Base-by-base conservation (phyloP, 2,888 invertebrate species). In the Oxystoma pomonae region DNA sequence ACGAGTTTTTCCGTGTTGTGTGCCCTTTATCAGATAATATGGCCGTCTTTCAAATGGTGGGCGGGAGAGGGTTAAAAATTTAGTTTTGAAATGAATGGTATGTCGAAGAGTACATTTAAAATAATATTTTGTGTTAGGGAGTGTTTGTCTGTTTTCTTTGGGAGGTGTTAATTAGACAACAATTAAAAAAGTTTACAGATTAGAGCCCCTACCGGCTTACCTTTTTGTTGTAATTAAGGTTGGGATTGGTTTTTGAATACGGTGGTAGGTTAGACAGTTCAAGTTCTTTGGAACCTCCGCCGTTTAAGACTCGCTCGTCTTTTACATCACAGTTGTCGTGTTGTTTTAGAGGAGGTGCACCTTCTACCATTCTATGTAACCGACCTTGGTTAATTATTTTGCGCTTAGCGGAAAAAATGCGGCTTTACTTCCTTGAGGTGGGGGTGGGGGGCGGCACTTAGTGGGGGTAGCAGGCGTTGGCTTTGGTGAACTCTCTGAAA, bases 291-390 rank as follows among this genome's bases (percentile, higher is more conserved):
- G 89, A 87, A 84, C 87, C 86, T 79, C 83, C 83, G 84, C 90
- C 91, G 88, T 90, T 92, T 79, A 85, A 80, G 83, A 87, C 87
- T 82, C 86, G 87, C 84, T 90, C 89, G 85, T 87, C 87, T 85
- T 90, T 92, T 90, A 91, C 91, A 91, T 92, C 90, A 90, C 90
- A 89, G 86, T 89, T 90, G 90, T 70, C 71, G 69, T 76, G 76
- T 71, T 88, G 87, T 86, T 89, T 90, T 82, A 86, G 85, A 81
- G 86, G 86, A 83, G 87, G 86, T 85, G 90, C 91, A 90, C 90
- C 87, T 90, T 92, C 91, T 91, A 92, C 91, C 91, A 92, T 92
- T 90, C 91, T 92, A 92, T 78, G 84, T 77, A 82, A 75, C 80
- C 73, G 71, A 68, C 71, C 68, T 18, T 63, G 68, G 67, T 65